Base-by-base conservation (phyloP, 2,797 vertebrate genomes). In the Pseudochromis fuscus region DNA sequence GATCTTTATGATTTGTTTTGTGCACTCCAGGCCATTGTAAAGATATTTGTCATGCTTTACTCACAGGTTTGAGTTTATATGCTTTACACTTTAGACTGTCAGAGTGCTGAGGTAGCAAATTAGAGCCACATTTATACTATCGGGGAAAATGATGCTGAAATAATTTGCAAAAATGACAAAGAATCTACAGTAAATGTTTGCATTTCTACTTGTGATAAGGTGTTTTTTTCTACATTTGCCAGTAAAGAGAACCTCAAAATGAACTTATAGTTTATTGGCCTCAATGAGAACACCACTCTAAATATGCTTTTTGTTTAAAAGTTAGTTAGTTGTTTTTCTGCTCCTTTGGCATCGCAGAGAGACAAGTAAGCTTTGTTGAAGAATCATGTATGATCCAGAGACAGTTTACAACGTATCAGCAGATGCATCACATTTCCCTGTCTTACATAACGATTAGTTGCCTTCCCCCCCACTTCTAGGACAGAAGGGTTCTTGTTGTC, bases 401-500 rank as follows among this genome's bases (percentile, higher is more conserved):
- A 61, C 84, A 87, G 87, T 90, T 88, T 83, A 79, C 84, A 87
- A 67, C 87, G 80, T 84, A 91, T 93, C 92, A 92, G 89, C 84
- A 90, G 91, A 90, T 87, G 81, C 88, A 86, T 92, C 89, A 83
- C 89, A 89, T 91, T 90, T 91, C 82, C 81, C 63, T 77, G 40
- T 85, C 83, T 95, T 93, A 68, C 74, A 84, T 91, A 94, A 94
- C 64, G 51, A 69, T 42, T 57, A 72, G 65, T 83, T 68, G 84
- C 77, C 71, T 84, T 75, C 76, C 87, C 88, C 75, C 77, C 77
- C n/a, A n/a, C n/a, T 85, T 90, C 79, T 19, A 75, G 66, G 79
- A 94, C 92, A 93, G 87, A 93, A 76, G 82, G 69, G 24, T 81
- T 88, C 84, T 92, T 95, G 91, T 94, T 90, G 75, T 79, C 68